These are phyloP conservation scores for Lacerta viridis DNA, from an alignment of 2,797 vertebrate species.

Conservation along the genomic window DNA sequence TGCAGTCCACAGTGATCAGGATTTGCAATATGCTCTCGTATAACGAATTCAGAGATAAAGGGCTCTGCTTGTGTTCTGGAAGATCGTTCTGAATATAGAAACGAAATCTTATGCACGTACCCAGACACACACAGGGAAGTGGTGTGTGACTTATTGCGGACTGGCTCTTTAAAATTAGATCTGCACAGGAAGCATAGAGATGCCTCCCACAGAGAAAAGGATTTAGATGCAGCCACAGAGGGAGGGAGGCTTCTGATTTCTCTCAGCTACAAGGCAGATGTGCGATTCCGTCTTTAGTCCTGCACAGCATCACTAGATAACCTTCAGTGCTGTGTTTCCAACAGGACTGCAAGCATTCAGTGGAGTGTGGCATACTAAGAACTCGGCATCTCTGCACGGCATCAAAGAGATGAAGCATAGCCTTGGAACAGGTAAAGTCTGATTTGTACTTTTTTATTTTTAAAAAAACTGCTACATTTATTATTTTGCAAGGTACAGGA, in stretches of 20 bases:
- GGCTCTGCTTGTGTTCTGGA: rapidly evolving
- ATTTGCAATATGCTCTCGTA: not conserved
- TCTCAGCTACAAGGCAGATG: constrained; percentile 51
- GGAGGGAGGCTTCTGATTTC: constrained; percentile 51
- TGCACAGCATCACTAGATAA: constrained; percentile 26
- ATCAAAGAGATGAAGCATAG: constrained; percentile 4
- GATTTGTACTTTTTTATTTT: constrained; percentile 12
- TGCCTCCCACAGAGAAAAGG: constrained; percentile 74
- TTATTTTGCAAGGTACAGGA: constrained; percentile 22
- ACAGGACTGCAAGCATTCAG: not conserved
- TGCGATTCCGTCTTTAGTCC: constrained; percentile 21
- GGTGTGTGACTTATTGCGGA: constrained; percentile 4
- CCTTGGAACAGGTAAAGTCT: constrained; percentile 64
- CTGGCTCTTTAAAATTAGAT: constrained; percentile 79
- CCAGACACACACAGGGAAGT: not conserved
- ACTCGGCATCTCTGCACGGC: not conserved
- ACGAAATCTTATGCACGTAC: not conserved
- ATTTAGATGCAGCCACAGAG: constrained; percentile 69
- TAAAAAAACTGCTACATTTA: not conserved
- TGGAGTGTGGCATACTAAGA: not conserved
- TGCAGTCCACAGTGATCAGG: rapidly evolving
- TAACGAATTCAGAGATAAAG: constrained; percentile 37
- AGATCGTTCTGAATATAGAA: not conserved
- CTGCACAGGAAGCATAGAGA: constrained; percentile 69
- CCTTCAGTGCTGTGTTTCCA: constrained; percentile 33